Evolutionary conservation across 1,140 invertebrate genomes (phyloP).

Genomic region (Pteromalus puparum): DNA sequence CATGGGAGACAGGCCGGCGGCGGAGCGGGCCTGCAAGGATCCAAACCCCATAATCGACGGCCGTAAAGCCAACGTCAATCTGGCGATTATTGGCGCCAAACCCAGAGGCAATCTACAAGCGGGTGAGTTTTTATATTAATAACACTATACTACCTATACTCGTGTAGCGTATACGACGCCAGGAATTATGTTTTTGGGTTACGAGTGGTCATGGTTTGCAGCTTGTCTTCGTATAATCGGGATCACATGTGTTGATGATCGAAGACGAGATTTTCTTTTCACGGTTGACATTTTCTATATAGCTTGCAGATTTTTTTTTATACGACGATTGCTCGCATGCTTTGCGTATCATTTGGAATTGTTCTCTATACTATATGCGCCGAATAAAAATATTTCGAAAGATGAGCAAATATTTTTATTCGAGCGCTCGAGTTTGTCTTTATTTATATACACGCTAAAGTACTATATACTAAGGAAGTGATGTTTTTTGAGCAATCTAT

Average conservation of each 20-base stretch:
- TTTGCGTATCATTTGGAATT: not conserved
- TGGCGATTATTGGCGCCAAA: constrained; percentile 97
- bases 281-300: too few relatives aligned
- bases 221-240: too few relatives aligned
- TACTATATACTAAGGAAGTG: not conserved
- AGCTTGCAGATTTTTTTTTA: not conserved
- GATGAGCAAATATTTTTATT: not conserved
- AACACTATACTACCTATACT: not conserved
- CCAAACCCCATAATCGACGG: constrained; percentile 99
- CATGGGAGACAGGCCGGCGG: constrained; percentile 94
- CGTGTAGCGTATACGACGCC: not conserved
- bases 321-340: not conserved
- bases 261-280: not conserved
- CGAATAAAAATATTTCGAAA: not conserved
- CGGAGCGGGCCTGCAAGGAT: constrained; percentile 97
- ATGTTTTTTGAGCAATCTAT: not conserved
- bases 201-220: not conserved
- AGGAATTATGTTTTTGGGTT: not conserved
- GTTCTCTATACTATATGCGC: not conserved
- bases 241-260: not conserved
- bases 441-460: not conserved
- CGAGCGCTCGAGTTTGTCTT: not conserved
- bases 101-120: constrained; percentile 90
- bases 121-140: constrained; percentile 76
- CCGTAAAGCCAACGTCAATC: constrained; percentile 98